Base-by-base conservation (phyloP, 92 coral and sea anemone species). In the Parazoanthus swiftii region DNA sequence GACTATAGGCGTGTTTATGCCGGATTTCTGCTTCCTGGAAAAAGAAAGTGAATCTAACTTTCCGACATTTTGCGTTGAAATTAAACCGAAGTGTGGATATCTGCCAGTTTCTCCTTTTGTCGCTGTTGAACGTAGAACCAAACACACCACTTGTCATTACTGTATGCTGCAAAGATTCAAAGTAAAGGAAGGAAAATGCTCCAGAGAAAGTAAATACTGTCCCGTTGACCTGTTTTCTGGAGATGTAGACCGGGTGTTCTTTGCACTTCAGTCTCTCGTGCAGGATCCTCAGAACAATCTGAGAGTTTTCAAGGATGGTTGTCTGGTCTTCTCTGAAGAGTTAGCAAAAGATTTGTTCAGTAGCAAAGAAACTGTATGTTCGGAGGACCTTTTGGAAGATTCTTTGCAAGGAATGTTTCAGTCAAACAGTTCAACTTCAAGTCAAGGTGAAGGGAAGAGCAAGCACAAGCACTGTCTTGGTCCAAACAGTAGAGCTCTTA, bases 51-150 rank as follows among this genome's bases (percentile, higher is more conserved):
- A 23, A 8, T 14, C 15, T 26, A 66, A n/a, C 4, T 13, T 82
- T 39, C 85, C 99, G 43, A 92, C 93, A 29, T 90, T 97, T 80
- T 95, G 95, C 39, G 94, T 95, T 8, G 99, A 97, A 88, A 92
- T 97, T 80, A 97, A 97, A 75, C 98, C 99, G 18, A 97, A 97
- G 72, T 97, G 96, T 76, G 99, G 99, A 9, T 92, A 90, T 79
- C 86, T 97, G 38, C 99, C 99, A 8, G 51, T 84, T 9, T 91
- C 94, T 39, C 92, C 94, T 8, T 85, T 81, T 79, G 85, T 95
- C 2, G 90, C 81, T 21, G 59, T 88, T 33, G 82, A 86, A 33
- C 89, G 89, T 72, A 65, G 48, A 7, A 83, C 91, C 56, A 95
- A 92, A 73, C 89, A 85, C 73, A 65, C 91, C 0, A 89, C 91